A percentile compares a stretch with the other conserved stretches of the same genome.
Evolutionary conservation across 2,888 invertebrate genomes (phyloP).

Genomic region (Scaptomyza parva): DNA sequence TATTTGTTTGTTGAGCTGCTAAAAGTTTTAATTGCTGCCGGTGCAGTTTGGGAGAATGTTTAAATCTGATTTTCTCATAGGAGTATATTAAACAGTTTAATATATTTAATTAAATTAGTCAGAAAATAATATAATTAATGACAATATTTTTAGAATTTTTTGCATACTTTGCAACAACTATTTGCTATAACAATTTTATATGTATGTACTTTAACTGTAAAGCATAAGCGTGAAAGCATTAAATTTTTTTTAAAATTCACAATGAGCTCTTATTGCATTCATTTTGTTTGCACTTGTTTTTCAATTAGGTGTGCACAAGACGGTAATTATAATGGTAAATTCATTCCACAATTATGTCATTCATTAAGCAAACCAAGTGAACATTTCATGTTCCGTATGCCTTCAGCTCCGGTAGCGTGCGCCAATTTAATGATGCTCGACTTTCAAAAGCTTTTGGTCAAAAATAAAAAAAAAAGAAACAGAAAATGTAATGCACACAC

Average conservation of each 20-base stretch:
- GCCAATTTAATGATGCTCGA: slow-evolving; percentile 66
- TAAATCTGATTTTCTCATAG: not conserved
- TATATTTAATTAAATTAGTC: too few relatives aligned
- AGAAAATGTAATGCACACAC: slow-evolving; percentile 21
- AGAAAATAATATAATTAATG: too few relatives aligned
- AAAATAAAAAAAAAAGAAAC: slow-evolving; percentile 26
- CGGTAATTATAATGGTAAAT: not conserved
- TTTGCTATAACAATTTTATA: too few relatives aligned
- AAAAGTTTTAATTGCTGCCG: not conserved
- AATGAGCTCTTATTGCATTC: too few relatives aligned
- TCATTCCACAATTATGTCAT: not conserved
- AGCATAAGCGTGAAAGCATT: too few relatives aligned
- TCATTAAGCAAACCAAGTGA: slow-evolving; percentile 10
- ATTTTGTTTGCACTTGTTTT: not conserved
- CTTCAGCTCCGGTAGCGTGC: slow-evolving; percentile 16
- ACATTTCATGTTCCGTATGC: slow-evolving; percentile 11
- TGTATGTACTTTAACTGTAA: too few relatives aligned
- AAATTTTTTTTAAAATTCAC: not conserved
- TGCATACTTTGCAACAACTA: too few relatives aligned
- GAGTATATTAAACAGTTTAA: not conserved
- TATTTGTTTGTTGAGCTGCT: not conserved
- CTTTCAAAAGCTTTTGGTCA: slow-evolving; percentile 40
- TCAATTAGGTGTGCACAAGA: not conserved
- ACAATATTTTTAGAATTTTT: too few relatives aligned
- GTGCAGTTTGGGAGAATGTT: not conserved